Percentiles rank a stretch among this genome's conserved stretches.
Conservation (phyloP, 2,113 vertebrate species). For the Cinclus cinclus region DNA sequence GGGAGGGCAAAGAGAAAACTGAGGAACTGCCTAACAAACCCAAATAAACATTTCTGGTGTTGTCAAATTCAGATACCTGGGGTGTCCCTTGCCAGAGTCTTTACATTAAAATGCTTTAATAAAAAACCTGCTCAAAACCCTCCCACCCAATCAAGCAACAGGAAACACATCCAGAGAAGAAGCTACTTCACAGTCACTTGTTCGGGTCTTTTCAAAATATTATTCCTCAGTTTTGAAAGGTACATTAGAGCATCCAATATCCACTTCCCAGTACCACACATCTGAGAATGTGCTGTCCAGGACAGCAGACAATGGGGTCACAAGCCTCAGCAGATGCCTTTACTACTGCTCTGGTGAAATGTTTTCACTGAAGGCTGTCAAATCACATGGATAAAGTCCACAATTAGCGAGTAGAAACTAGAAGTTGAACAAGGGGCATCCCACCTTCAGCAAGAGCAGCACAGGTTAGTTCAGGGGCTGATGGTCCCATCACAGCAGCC, state of each 20-base stretch:
- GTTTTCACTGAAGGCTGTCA: background rate
- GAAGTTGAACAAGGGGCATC: background rate
- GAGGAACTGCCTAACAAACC: background rate
- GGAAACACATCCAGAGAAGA: background rate
- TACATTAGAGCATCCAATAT: fast-evolving
- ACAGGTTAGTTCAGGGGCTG: background rate
- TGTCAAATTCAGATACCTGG: background rate
- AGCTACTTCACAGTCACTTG: background rate
- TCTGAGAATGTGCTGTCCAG: background rate
- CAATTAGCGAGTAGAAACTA: fast-evolving
- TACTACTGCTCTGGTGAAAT: no score
- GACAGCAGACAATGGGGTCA: background rate
- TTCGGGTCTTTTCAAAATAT: background rate
- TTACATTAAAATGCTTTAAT: background rate
- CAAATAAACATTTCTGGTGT: background rate
- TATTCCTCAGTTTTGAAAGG: background rate
- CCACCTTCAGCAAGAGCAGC: background rate
- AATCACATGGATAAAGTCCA: background rate
- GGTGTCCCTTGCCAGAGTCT: background rate
- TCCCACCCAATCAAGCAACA: background rate
- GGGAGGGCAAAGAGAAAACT: background rate
- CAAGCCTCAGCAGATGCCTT: background rate
- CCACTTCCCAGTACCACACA: background rate
- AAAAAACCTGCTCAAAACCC: background rate
- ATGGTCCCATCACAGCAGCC: background rate